phyloP scores from a whole-genome alignment of 2,113 vertebrate species.

The Polypterus bichir region DNA sequence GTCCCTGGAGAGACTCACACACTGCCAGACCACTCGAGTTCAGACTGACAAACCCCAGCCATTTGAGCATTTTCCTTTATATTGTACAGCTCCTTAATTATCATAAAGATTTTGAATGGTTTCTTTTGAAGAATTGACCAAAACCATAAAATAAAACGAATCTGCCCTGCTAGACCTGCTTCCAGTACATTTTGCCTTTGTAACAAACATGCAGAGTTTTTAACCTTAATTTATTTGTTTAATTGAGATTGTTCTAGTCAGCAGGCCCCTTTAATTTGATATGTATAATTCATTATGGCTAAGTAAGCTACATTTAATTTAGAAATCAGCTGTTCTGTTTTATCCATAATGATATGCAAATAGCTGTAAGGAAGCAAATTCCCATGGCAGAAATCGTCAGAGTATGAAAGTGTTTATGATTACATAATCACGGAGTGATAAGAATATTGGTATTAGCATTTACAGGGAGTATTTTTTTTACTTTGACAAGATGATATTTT shows the following conservation, averaged over 20 bases:
- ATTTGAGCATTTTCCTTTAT: conserved; percentile 4
- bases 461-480: background rate
- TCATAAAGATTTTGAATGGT: conserved; percentile 1
- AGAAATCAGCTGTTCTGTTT: conserved; percentile 8
- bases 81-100: conserved; percentile 1
- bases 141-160: background rate
- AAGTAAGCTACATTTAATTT: conserved; percentile 15
- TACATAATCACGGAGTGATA: conserved; percentile 8
- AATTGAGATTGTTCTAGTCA: conserved; percentile 20
- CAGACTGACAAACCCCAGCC: background rate
- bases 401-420: conserved; percentile 11
- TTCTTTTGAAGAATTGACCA: background rate
- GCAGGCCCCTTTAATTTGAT: conserved; percentile 16
- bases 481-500: no score
- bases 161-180: no score
- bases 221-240: conserved; percentile 15
- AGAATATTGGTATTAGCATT: conserved; percentile 6
- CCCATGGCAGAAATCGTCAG: conserved; percentile 5
- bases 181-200: background rate
- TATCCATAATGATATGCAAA: conserved; percentile 12
- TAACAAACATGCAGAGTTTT: background rate
- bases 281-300: conserved; percentile 13
- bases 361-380: conserved; percentile 8
- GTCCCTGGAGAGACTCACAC: no score
- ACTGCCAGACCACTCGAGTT: no score